Conservation (phyloP, 2,888 invertebrate genomes). For the Glyphotaelius pellucidus region DNA sequence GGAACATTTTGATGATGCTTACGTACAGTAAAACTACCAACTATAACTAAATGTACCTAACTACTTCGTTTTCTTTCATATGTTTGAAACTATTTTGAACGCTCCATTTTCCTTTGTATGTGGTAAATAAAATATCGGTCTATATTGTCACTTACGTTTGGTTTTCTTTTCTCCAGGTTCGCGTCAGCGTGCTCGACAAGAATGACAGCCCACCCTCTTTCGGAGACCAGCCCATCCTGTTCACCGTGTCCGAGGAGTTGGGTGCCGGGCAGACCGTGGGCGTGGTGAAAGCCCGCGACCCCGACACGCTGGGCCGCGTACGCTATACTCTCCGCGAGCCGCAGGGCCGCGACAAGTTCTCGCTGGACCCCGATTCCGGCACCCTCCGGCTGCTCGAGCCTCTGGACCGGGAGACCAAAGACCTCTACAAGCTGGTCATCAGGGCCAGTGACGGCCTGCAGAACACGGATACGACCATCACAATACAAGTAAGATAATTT, state of each 20-base stretch:
- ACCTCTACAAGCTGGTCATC: constrained; percentile 87
- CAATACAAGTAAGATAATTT: constrained; percentile 83
- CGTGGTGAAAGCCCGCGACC: constrained; percentile 88
- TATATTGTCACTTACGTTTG: background rate
- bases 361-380: constrained; percentile 84
- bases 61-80: background rate
- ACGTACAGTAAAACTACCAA: background rate
- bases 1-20: background rate
- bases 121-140: background rate
- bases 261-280: constrained; percentile 89
- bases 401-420: constrained; percentile 89
- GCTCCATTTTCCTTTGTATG: background rate
- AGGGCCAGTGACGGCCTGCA: constrained; percentile 94
- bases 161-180: constrained; percentile 83
- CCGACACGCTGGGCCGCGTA: constrained; percentile 88
- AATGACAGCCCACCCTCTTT: constrained; percentile 97
- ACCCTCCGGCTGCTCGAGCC: constrained; percentile 86
- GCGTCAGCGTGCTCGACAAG: constrained; percentile 90
- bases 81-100: no score
- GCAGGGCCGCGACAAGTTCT: constrained; percentile 78
- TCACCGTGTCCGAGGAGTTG: constrained; percentile 90
- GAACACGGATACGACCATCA: constrained; percentile 86
- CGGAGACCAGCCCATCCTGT: constrained; percentile 83
- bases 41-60: no score
- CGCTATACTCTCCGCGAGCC: constrained; percentile 85